Evolutionary conservation across 2,888 invertebrate species (phyloP).

Genomic region (Oligia latruncula): DNA sequence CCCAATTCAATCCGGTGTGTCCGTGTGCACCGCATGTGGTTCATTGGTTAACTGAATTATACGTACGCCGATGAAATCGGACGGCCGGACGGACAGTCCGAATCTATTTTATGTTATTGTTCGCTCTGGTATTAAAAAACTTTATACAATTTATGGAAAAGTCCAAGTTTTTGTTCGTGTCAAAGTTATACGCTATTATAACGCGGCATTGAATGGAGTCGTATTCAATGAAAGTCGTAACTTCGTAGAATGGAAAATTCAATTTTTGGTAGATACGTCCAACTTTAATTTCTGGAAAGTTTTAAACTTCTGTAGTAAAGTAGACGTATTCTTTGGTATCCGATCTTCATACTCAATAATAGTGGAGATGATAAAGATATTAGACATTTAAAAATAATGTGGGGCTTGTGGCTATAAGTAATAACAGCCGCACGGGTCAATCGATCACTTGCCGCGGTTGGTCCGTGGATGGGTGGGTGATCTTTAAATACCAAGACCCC

Average conservation of each 20-base stretch:
- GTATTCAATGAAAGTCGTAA: slow-evolving; percentile 58
- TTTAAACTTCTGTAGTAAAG: slow-evolving; percentile 32
- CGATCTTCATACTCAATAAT: neutral
- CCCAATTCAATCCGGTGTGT: slow-evolving; percentile 78
- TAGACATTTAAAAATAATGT: neutral
- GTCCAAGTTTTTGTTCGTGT: slow-evolving; percentile 59
- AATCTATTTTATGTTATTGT: slow-evolving; percentile 76
- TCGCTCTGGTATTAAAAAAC: slow-evolving; percentile 67
- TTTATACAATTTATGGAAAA: slow-evolving; percentile 65
- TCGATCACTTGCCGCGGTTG: neutral
- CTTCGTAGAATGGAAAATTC: slow-evolving; percentile 54
- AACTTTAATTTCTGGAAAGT: slow-evolving; percentile 48
- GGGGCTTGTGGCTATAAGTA: neutral
- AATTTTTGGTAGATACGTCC: slow-evolving; percentile 42
- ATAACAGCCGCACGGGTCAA: neutral
- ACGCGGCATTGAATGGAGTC: slow-evolving; percentile 54
- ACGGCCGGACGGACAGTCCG: slow-evolving; percentile 64
- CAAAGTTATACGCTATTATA: slow-evolving; percentile 63
- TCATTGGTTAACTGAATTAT: slow-evolving; percentile 86
- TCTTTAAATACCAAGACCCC: neutral
- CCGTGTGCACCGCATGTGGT: slow-evolving; percentile 84
- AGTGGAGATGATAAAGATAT: neutral
- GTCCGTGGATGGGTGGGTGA: neutral
- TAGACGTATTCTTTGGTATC: slow-evolving; percentile 13
- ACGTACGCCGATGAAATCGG: slow-evolving; percentile 77